Base-by-base conservation (phyloP, 1,140 invertebrate genomes). In the Drosophila ercepeae region DNA sequence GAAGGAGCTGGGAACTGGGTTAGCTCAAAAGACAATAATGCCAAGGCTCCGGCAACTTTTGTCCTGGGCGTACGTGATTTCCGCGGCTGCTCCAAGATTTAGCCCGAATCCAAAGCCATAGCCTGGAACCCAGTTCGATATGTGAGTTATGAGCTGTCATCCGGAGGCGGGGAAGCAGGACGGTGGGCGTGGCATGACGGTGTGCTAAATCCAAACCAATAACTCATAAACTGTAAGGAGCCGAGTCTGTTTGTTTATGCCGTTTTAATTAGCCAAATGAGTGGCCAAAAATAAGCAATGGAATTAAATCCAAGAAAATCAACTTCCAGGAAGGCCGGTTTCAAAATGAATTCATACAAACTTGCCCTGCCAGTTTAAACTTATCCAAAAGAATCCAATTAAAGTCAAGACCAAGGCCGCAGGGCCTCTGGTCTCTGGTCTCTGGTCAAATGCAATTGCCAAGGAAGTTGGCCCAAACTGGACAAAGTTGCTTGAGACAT, bases 1-100 rank as follows among this genome's bases (percentile, higher is more conserved):
- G 18, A n/a, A 3, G 55, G 6, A 8, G n/a, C 14, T 21, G 41
- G 42, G 59, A 23, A 63, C 49, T 86, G 81, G 74, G 82, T 88
- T 84, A 84, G 81, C 81, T 84, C 58, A 84, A 84, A 84, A 86
- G 81, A 84, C 82, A 84, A 84, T 84, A 84, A 84, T 53, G 81
- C 81, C 77, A 78, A 75, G 79, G 75, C 78, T 75, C 81, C 63
- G 63, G 76, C 63, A 84, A 86, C 72, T 84, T 84, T 86, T 59
- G 27, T 67, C 51, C 61, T 76, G 51, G 60, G 32, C 51, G 72
- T 81, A 84, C 81, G 81, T 84, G 81, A 84, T 84, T 81, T 84
- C 68, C 76, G 81, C 45, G 68, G 68, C 64, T 59, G 54, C 23
- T 76, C 32, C 39, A 74, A 84, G 81, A 79, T 84, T 81, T 81